Evolutionary conservation across 2,113 vertebrate genomes (phyloP), one percentile per base, ranked within the genome.

Genomic region (Camelus dromedarius): DNA sequence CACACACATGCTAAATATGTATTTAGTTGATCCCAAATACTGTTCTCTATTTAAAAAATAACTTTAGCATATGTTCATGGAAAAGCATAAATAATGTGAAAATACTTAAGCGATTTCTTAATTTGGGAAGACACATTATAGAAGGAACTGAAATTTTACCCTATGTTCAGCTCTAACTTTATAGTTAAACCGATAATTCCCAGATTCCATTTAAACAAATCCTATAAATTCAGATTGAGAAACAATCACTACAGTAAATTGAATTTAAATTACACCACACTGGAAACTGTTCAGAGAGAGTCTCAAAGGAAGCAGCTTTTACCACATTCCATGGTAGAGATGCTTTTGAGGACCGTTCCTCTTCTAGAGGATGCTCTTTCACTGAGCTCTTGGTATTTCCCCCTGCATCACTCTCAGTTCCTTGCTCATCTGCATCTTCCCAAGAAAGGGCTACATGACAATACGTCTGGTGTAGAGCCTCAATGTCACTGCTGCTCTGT

Each of bases 271-370:
- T 56, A 88, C 7, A 93, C 48, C 75, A 58, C 1, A 64, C 3
- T 20, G 9, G 32, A 94, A 73, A 93, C 26, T 85, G 35, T 69
- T 86, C 4, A 42, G 15, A 83, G 15, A 83, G 22, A 2, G 30
- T 93, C 64, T 95, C 28, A 87, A 82, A 79, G 11, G 75, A 42
- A 28, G 67, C 8, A 54, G 13, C n/a, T 82, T 93, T 98, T 98
- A 99, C 99, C 99, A 67, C 99, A 99, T 84, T 99, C 98, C 20
- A 90, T 35, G 81, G 98, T 98, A 77, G 98, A 99, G 46, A 95
- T 10, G 32, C 98, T 98, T 97, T 96, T 98, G 98, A 96, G 79
- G 0, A 97, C 66, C 96, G 75, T 26, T 97, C 98, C 81, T 97
- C 97, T 91, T 96, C 97, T 46, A 97, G 97, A 95, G 96, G 92